Percentiles rank a stretch among this genome's conserved stretches.
phyloP scores from a whole-genome alignment of 2,888 invertebrate genomes.

The Limnephilus auricula region DNA sequence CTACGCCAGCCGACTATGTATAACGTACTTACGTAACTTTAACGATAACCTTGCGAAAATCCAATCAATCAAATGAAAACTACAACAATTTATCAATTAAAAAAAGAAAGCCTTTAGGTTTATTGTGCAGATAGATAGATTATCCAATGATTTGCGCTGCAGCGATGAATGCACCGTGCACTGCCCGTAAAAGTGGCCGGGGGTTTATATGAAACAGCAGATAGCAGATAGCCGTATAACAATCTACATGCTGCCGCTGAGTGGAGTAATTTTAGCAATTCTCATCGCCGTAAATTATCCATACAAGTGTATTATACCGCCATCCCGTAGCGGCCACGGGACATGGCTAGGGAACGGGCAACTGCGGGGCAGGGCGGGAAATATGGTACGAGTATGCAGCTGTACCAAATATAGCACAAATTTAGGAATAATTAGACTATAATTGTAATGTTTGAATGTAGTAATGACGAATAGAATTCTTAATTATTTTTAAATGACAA shows the following conservation, averaged over 20 bases:
- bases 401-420: not conserved
- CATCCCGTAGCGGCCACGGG: not conserved
- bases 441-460: not conserved
- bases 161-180: not conserved
- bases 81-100: not conserved
- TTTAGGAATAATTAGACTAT: not conserved
- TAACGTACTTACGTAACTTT: no score
- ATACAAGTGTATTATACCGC: slow-evolving; percentile 77
- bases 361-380: not conserved
- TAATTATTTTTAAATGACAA: no score
- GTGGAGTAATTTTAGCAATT: slow-evolving; percentile 75
- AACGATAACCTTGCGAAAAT: not conserved
- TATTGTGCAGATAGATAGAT: not conserved
- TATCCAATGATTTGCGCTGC: not conserved
- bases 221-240: slow-evolving; percentile 27
- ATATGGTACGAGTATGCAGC: not conserved
- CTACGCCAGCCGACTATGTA: no score
- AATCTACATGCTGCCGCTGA: slow-evolving; percentile 62
- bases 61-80: not conserved
- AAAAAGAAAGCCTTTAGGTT: not conserved
- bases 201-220: slow-evolving; percentile 47
- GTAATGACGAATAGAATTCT: no score
- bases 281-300: slow-evolving; percentile 77
- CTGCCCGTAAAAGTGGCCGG: slow-evolving; percentile 13
- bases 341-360: not conserved